Base-by-base conservation (phyloP, 2,797 vertebrate species). In the Petrocephalus schoutedeni region DNA sequence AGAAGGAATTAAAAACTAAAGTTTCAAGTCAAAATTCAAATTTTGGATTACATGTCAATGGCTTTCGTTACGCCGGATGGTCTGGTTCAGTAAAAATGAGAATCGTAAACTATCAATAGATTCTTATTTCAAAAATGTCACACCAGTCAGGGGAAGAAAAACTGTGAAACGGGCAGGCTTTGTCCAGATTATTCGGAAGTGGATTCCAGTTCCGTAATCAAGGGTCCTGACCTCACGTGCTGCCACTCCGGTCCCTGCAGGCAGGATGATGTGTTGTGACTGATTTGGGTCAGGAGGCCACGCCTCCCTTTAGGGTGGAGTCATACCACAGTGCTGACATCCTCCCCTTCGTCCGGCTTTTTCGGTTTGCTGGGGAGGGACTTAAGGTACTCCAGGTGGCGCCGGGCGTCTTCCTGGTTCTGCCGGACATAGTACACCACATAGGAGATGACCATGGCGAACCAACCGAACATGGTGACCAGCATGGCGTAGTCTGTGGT, bases 381-480 rank as follows among this genome's bases (percentile, higher is more conserved):
- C 96, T 99, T 99, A 94, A 99, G 98, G 96, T 99, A 99, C 96
- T 99, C 98, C 87, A 99, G 96, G 95, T 99, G 98, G 80, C 98
- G 96, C 28, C 98, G 94, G 0, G 98, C 98, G 19, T 99, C 98
- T 92, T 99, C 98, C 93, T 99, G 98, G 92, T 99, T 99, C 95
- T 99, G 98, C 91, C 98, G 96, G 71, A 99, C 98, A 0, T 99
- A 99, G 91, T 99, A 99, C 32, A 99, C 98, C 89, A 99, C 98
- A 0, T 99, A 99, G 0, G 98, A 99, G 92, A 99, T 99, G 92
- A 99, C 98, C 98, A 99, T 99, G 92, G 98, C 98, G 90, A 99
- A 99, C 98, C 98, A 99, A 92, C 98, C 98, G 86, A 99, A 99
- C 98, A 99, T 99, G 92, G 98, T 99, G 92, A 99, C 98, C 91